Evolutionary conservation across 2,113 vertebrate species (phyloP), one percentile per base, ranked within the genome.

Genomic region (Grammomys surdaster): DNA sequence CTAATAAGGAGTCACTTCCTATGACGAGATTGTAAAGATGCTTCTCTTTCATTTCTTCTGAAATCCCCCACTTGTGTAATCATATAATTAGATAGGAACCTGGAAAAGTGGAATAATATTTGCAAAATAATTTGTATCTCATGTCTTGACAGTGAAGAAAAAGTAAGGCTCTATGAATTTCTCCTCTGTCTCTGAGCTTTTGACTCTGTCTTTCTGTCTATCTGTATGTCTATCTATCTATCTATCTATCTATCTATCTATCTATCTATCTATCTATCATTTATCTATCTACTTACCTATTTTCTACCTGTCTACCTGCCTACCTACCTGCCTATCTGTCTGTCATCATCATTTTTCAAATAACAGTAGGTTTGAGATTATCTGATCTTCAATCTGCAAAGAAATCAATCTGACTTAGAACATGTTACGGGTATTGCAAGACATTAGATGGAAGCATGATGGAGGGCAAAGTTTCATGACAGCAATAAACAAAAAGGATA

Each of bases 121-220:
- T 78, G 12, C 7, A 73, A 73, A 91, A 36, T 73, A 73, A 81
- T 26, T 80, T 84, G 69, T 76, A 40, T 67, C 46, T 95, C n/a
- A 31, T 87, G 40, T 36, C n/a, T 81, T 86, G 73, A 63, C 1
- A 88, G 63, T n/a, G 40, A 91, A 95, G 65, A 48, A 81, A 46
- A 1, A 81, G 19, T 43, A 20, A 76, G 87, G 6, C 36, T 81
- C 7, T 20, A 11, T 40, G 22, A 3, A 40, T 48, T 78, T 48
- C 16, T 48, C 0, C 16, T 46, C 17, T 60, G 13, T 51, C 46
- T 54, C 1, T n/a, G 63, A 65, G 63, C 24, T 24, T 65, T 28
- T 40, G 12, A 13, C 31, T 72, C 46, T 48, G 4, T 51, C 67
- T 54, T 0, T 54, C 3, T 43, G 7, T 19, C 7, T 70, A 3